phyloP scores from a whole-genome alignment of 1,140 invertebrate species.

The Homalodisca vitripennis region DNA sequence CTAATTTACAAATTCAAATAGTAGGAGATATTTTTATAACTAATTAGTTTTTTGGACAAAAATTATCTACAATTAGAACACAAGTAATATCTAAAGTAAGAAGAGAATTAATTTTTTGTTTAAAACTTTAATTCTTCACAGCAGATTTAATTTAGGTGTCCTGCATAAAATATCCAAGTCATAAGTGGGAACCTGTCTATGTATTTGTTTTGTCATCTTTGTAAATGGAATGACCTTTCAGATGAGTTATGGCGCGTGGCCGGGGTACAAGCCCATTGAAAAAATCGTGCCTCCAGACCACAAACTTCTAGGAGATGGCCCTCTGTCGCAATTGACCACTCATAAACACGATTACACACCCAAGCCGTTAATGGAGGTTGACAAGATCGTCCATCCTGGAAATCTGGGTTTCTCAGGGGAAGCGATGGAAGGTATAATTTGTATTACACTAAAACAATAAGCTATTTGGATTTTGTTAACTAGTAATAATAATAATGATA shows the following conservation, averaged over 20 bases:
- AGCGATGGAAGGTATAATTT: constrained; percentile 35
- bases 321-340: constrained; percentile 37
- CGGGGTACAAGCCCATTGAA: constrained; percentile 27
- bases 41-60: no score
- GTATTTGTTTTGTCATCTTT: background rate
- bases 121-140: background rate
- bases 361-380: constrained; percentile 33
- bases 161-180: background rate
- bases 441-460: no score
- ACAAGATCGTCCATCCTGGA: constrained; percentile 30
- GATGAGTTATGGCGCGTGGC: constrained; percentile 41
- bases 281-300: constrained; percentile 37
- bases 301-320: constrained; percentile 36
- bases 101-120: no score
- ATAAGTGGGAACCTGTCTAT: background rate
- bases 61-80: no score
- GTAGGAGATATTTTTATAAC: no score
- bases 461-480: no score
- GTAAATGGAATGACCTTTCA: constrained; percentile 1
- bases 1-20: no score
- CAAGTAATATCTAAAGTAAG: no score
- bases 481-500: no score
- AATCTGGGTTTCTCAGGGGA: constrained; percentile 36
- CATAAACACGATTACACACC: constrained; percentile 39
- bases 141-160: background rate